Evolutionary conservation across 2,113 vertebrate genomes (phyloP), one percentile per base, ranked within the genome.

Genomic region (Clarias batrachus): DNA sequence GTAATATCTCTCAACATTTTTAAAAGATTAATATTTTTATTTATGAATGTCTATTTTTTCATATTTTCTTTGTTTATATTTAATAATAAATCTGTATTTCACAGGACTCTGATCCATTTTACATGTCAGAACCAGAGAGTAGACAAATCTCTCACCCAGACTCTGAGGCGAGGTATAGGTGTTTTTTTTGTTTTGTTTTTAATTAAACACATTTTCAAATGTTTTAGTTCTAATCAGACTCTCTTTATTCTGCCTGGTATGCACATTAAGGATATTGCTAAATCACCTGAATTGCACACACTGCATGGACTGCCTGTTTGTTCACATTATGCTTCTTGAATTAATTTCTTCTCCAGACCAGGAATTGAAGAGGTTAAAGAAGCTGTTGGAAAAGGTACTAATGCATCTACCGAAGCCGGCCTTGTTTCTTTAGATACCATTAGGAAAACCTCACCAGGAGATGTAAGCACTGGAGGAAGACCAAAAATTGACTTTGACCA

Each of bases 401-500:
- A 70, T 65, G 27, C 30, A 74, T 74, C 85, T 77, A 73, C 79
- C 25, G 30, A 10, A 66, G 30, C 73, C 66, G 59, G 86, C 48
- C 56, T 85, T 19, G 80, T 80, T 79, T 89, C 73, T n/a, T 68
- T 87, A 52, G 52, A 81, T 57, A 65, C 79, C 7, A 60, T 76
- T 27, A 84, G 52, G 79, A 84, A 86, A 56, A 37, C 70, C 17
- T 33, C 8, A 82, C 59, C 63, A 54, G 65, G n/a, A 63, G 77
- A 54, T 62, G 65, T 27, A 59, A 84, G 12, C 52, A 62, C 56
- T 81, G 77, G 52, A 60, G 68, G 48, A 37, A 83, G 19, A 65
- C 52, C 79, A 73, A 57, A 73, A 30, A 33, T 70, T n/a, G 57
- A 86, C 59, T 79, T 87, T 88, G 85, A 87, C 10, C 85, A 73